Base-by-base conservation (phyloP, 2,888 invertebrate genomes). In the Pachycephus smyrnensis region DNA sequence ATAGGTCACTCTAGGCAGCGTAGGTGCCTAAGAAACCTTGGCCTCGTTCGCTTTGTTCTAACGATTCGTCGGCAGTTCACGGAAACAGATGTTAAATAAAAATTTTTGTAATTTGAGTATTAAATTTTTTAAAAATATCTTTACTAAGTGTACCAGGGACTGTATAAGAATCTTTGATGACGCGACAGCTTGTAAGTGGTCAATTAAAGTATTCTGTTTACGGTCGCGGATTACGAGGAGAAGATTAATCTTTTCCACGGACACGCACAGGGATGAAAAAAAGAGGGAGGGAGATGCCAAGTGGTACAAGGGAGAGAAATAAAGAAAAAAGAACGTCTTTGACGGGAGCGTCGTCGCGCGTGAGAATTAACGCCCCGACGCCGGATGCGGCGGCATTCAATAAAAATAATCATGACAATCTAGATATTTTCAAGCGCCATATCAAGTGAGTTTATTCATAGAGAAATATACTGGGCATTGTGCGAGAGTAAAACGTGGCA, bases 401-500 rank as follows among this genome's bases (percentile, higher is more conserved):
- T 78, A 37, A 40, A 71, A 78, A 55, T 55, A 55, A 55, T 55
- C 73, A 68, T 73, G 75, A 73, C 31, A 78, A 76, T 76, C 76
- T 76, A 71, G 68, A 78, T 73, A 55, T 75, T 40, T 35, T 37
- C 76, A 68, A 78, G 76, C 71, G 73, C 36, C 78, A 33, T 9
- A 55, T 78, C 76, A 40, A 78, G 78, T 68, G 71, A 78, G 40
- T 76, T 78, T 78, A 78, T 78, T 78, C 78, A 78, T 75, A 30
- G 75, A 76, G 76, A 74, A 74, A 36, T 74, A 35, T 74, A 74
- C 35, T 12, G 35, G 40, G 35, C 68, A 76, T 75, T 73, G 73
- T 74, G 69, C 68, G 77, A 78, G 80, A 77, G 76, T 80, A 81
- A 79, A 82, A 82, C 83, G 81, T 84, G 83, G 81, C 80, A 82